These are phyloP conservation scores for Linepithema humile DNA, from an alignment of 1,140 invertebrate genomes.

Conservation along the genomic window DNA sequence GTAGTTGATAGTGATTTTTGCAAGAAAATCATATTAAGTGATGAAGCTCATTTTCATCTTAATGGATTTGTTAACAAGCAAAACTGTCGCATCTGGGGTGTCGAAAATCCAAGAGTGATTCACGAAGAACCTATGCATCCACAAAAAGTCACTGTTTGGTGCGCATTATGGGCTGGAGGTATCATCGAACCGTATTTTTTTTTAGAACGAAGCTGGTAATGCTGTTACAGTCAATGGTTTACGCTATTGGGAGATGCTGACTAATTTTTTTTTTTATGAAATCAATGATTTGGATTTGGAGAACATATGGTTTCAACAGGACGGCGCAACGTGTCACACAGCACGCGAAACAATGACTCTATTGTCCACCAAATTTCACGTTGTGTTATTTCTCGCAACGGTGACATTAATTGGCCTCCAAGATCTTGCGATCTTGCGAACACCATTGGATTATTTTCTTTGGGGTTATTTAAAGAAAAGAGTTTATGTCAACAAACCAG, in stretches of 20 bases:
- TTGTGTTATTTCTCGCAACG: no score
- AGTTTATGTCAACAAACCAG: no score
- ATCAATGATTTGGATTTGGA: background rate
- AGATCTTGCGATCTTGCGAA: no score
- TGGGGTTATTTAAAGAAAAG: no score
- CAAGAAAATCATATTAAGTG: background rate
- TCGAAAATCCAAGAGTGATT: constrained; percentile 73
- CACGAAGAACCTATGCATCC: constrained; percentile 75
- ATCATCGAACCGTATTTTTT: constrained; percentile 76
- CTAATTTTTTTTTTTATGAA: constrained; percentile 51
- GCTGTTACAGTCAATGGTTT: constrained; percentile 62
- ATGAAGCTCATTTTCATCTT: constrained; percentile 66
- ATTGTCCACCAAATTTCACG: no score
- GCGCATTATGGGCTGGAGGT: constrained; percentile 73
- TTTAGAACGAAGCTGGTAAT: constrained; percentile 54
- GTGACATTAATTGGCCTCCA: no score
- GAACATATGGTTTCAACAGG: background rate
- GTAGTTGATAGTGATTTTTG: background rate
- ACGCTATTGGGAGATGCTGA: constrained; percentile 61
- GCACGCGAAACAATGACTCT: background rate
- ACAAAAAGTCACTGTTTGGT: constrained; percentile 77
- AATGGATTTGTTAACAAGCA: constrained; percentile 70
- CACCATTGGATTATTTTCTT: no score
- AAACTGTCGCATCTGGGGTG: constrained; percentile 73
- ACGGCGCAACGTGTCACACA: background rate